Percentiles rank a stretch among this genome's conserved stretches.
Evolutionary conservation across 2,888 invertebrate genomes (phyloP).

Genomic region (Leptodirus hochenwartii): DNA sequence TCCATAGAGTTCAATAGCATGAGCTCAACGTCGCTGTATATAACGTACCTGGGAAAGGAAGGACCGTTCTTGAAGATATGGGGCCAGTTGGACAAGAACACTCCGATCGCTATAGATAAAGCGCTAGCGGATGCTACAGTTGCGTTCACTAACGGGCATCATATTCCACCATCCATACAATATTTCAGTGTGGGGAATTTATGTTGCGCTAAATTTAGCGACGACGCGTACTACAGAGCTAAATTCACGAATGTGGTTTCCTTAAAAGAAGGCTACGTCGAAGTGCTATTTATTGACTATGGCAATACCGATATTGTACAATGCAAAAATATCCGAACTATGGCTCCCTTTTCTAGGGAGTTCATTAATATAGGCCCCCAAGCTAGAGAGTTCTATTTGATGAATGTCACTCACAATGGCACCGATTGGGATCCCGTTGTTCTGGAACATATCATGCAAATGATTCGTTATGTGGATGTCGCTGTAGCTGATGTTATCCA

Average conservation of each 20-base stretch:
- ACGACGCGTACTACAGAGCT: constrained; percentile 45
- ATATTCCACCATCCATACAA: constrained; percentile 17
- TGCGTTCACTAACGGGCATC: constrained; percentile 29
- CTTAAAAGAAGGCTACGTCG: constrained; percentile 33
- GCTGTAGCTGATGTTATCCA: constrained; percentile 27
- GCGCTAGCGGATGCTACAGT: constrained; percentile 28
- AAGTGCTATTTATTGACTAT: constrained; percentile 50
- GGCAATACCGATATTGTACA: constrained; percentile 45
- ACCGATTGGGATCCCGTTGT: constrained; percentile 35
- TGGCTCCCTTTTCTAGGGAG: constrained; percentile 32
- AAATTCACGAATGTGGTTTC: constrained; percentile 33
- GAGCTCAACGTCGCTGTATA: constrained; percentile 16
- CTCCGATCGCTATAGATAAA: constrained; percentile 38
- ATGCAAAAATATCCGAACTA: constrained; percentile 35
- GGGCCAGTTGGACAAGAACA: constrained; percentile 45
- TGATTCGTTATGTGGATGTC: constrained; percentile 26
- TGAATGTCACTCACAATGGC: constrained; percentile 33
- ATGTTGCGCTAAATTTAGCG: constrained; percentile 49
- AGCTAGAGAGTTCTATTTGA: constrained; percentile 39
- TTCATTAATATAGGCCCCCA: constrained; percentile 31
- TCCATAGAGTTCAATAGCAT: too few relatives aligned
- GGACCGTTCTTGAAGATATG: constrained; percentile 51
- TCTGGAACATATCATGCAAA: constrained; percentile 25
- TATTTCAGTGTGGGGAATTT: constrained; percentile 31
- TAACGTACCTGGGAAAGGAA: constrained; percentile 51